These are phyloP conservation scores for Phocoena sinus DNA, from an alignment of 2,113 vertebrate species.

Conservation along the genomic window DNA sequence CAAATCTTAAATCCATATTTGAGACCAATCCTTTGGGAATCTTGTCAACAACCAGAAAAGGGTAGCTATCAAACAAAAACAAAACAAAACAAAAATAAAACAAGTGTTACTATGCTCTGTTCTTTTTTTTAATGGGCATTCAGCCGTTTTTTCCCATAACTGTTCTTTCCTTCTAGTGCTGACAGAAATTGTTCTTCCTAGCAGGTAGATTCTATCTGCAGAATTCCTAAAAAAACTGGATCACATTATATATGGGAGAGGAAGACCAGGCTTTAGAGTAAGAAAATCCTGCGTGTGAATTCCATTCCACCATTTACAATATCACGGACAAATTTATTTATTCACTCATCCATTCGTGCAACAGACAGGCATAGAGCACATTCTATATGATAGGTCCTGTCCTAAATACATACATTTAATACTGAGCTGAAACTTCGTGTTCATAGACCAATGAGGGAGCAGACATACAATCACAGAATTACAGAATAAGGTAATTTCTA, in stretches of 20 bases:
- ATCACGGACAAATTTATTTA: not conserved
- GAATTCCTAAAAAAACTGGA: not conserved
- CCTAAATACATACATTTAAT: not conserved
- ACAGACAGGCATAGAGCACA: not conserved
- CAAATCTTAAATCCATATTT: constrained; percentile 22
- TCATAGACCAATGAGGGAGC: not conserved
- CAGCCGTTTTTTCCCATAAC: not conserved
- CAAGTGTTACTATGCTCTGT: not conserved
- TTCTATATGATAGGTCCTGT: not conserved
- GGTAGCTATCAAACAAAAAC: not conserved
- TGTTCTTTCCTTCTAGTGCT: not conserved
- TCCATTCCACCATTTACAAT: not conserved
- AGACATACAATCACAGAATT: not conserved
- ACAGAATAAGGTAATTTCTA: not conserved
- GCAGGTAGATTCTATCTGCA: not conserved
- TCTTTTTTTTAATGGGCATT: not conserved
- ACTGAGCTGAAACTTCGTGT: not conserved
- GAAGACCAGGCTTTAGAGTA: not conserved
- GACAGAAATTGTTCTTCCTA: not conserved
- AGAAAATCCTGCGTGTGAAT: not conserved
- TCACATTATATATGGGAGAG: not conserved
- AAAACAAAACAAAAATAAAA: constrained; percentile 18
- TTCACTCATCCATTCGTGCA: not conserved
- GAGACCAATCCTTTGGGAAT: not conserved
- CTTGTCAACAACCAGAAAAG: not conserved